A percentile compares a stretch with the other conserved stretches of the same genome.
Evolutionary conservation across 2,113 vertebrate species (phyloP).

Genomic region (Prunella fulvescens): DNA sequence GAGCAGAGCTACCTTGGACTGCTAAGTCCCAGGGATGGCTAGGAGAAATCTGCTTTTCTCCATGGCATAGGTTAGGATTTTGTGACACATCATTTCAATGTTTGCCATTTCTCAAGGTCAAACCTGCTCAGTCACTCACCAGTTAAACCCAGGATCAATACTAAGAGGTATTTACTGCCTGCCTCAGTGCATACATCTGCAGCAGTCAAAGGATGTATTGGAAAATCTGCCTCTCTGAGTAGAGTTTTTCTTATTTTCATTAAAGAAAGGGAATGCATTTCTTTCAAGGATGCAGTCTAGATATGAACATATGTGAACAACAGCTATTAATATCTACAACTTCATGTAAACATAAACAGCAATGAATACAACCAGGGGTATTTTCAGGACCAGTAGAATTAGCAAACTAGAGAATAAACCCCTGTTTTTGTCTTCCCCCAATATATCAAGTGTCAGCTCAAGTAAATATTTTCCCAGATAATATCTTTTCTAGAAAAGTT

Average conservation of each 20-base stretch:
- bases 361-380: background rate
- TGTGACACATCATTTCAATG: background rate
- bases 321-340: background rate
- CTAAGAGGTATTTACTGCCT: slow-evolving; percentile 50
- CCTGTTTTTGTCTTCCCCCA: background rate
- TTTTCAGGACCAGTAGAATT: background rate
- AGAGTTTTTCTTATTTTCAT: background rate
- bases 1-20: background rate
- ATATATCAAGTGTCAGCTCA: background rate
- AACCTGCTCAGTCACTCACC: slow-evolving; percentile 2
- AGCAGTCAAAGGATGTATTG: slow-evolving; percentile 9
- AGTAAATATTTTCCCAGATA: background rate
- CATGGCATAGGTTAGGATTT: background rate
- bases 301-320: background rate
- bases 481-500: background rate
- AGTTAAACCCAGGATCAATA: slow-evolving; percentile 42
- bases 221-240: background rate
- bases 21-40: background rate
- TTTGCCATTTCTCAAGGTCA: slow-evolving; percentile 18
- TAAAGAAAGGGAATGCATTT: slow-evolving; percentile 18
- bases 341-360: background rate
- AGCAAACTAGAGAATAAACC: background rate
- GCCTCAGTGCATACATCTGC: slow-evolving; percentile 27
- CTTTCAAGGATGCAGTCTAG: background rate
- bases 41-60: slow-evolving; percentile 26